phyloP scores from a whole-genome alignment of 2,888 invertebrate species.

The Malthinus flaveolus region DNA sequence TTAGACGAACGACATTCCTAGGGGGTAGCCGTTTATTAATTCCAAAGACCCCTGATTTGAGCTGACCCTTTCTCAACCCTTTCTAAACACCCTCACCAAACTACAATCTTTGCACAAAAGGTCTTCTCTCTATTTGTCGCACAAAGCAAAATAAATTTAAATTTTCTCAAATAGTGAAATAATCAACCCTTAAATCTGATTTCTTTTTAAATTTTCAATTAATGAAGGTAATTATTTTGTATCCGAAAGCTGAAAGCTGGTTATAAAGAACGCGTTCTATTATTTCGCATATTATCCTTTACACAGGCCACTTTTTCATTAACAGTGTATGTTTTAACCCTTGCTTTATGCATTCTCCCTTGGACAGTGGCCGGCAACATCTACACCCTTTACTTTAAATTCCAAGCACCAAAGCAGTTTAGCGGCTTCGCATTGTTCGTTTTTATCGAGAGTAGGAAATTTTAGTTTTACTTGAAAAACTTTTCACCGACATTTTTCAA shows the following conservation, averaged over 20 bases:
- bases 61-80: conserved; percentile 40
- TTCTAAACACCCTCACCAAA: conserved; percentile 16
- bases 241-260: neutral
- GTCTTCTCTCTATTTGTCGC: conserved; percentile 8
- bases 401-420: conserved; percentile 13
- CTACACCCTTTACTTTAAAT: conserved; percentile 44
- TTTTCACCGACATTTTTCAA: neutral
- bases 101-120: conserved; percentile 17
- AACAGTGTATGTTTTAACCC: conserved; percentile 51
- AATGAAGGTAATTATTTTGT: neutral
- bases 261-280: neutral
- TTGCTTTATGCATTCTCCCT: conserved; percentile 54
- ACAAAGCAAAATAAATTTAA: neutral
- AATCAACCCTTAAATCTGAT: too few species aligned
- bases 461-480: neutral
- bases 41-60: conserved; percentile 45
- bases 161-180: neutral
- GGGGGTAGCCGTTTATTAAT: conserved; percentile 47
- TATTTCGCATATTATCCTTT: conserved; percentile 24
- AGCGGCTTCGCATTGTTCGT: conserved; percentile 16
- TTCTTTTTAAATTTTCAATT: too few species aligned
- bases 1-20: conserved; percentile 49
- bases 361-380: conserved; percentile 53
- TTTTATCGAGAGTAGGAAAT: neutral
- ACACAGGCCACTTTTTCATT: conserved; percentile 45